Conservation (phyloP, 1,140 invertebrate genomes). For the Trialeurodes vaporariorum region DNA sequence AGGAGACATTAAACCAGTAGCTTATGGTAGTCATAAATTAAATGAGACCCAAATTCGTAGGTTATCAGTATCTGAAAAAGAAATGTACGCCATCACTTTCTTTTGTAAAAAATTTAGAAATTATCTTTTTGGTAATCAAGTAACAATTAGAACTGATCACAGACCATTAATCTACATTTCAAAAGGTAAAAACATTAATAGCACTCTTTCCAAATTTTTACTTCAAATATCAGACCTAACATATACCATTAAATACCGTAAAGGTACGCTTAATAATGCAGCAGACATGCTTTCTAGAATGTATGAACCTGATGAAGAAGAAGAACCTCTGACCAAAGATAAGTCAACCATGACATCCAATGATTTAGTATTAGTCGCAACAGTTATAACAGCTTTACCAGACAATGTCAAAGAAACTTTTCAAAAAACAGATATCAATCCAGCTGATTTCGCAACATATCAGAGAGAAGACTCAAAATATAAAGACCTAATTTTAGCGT, state of each 20-base stretch:
- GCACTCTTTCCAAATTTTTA: neutral
- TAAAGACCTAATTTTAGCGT: neutral
- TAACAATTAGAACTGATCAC: neutral
- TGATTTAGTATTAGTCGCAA: too few relatives aligned
- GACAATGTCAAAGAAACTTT: too few relatives aligned
- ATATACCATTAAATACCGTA: neutral
- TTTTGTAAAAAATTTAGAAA: neutral
- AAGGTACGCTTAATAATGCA: neutral
- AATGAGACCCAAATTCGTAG: neutral
- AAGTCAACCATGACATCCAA: neutral
- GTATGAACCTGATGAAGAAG: neutral
- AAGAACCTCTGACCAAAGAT: neutral
- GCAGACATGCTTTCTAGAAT: neutral
- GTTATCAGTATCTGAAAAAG: neutral
- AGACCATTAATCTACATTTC: neutral
- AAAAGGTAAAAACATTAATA: neutral
- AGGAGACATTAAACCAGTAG: slow-evolving; percentile 19
- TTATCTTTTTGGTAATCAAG: neutral
- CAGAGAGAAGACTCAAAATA: neutral
- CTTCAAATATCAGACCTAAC: neutral
- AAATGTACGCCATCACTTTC: neutral
- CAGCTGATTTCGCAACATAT: neutral
- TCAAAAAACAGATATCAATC: neutral
- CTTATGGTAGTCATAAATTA: neutral
- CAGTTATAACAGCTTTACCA: too few relatives aligned